Percentiles rank a stretch among this genome's conserved stretches.
phyloP scores from a whole-genome alignment of 1,140 invertebrate species.

The Conus betulinus region DNA sequence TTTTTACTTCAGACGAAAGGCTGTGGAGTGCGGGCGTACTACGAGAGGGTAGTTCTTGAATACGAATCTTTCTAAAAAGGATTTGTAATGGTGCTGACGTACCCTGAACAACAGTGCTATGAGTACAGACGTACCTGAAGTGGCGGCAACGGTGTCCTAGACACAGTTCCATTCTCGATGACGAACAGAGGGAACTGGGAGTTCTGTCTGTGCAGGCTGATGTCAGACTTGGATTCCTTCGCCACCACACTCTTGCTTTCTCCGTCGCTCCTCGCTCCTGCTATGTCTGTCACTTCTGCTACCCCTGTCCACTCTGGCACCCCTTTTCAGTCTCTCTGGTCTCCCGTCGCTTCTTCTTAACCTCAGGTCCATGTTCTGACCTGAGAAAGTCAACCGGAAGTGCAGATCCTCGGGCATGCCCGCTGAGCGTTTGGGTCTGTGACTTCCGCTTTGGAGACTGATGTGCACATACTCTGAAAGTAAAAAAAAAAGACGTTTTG shows the following conservation, averaged over 20 bases:
- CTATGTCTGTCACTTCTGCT: not conserved
- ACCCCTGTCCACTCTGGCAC: not conserved
- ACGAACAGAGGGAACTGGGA: conserved; percentile 35
- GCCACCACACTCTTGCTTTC: not conserved
- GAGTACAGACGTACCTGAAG: conserved; percentile 8
- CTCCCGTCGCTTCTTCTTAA: conserved; percentile 1
- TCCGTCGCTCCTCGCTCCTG: not conserved
- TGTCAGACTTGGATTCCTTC: conserved; percentile 22
- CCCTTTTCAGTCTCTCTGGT: not conserved
- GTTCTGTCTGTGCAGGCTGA: not conserved
- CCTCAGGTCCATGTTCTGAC: not conserved
- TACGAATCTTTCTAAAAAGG: too few species aligned
- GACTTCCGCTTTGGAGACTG: not conserved
- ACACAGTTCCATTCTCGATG: conserved; percentile 36
- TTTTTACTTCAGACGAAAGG: too few species aligned
- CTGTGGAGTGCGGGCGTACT: too few species aligned
- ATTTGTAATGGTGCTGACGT: too few species aligned
- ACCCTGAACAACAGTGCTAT: too few species aligned
- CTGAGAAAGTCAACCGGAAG: conserved; percentile 15
- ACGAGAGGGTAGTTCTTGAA: too few species aligned
- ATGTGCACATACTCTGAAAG: conserved; percentile 25
- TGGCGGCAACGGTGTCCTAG: not conserved
- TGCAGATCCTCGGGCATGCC: conserved; percentile 30
- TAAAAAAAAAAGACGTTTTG: not conserved
- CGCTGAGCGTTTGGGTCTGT: conserved; percentile 19